Base-by-base conservation (phyloP, 2,113 vertebrate genomes). In the Empidonax alnorum region DNA sequence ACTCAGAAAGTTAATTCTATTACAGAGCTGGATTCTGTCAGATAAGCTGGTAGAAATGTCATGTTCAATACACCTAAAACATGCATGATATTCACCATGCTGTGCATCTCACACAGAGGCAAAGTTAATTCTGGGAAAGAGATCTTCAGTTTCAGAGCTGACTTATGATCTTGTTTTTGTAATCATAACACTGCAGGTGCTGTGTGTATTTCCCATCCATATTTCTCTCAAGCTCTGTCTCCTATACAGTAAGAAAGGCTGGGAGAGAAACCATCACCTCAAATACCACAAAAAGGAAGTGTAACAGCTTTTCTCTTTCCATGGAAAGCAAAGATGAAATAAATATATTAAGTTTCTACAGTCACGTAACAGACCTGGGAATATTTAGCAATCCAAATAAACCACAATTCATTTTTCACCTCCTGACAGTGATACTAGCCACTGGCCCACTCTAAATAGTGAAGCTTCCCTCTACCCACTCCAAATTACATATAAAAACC, bases 1-100 rank as follows among this genome's bases (percentile, higher is more conserved):
- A 62, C 71, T 92, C 55, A 83, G 66, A 62, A 71, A 53, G 58
- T 85, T 88, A 94, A 94, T 88, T 92, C 83, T 50, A 39, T 85
- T 80, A 95, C 7, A n/a, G 46, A 71, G 50, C 35, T 50, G 39
- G 76, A 80, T 93, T 83, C 53, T 9, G 17, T 73, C 62, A 72
- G 50, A 82, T 82, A 93, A 95, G 75, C 63, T 44, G 4, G n/a
- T 79, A 88, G 66, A 90, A 94, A 56, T 10, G 59, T 69, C 82
- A 86, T 5, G 9, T 77, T 58, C 76, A 90, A 85, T 85, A 72
- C 72, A 74, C 12, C 15, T 80, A 71, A 74, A 67, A 28, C 10
- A 74, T 14, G 5, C 16, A 31, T 22, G 18, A 7, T 52, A 42
- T 67, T 87, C 52, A 84, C 33, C 47, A 68, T 52, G 17, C 52